phyloP scores from a whole-genome alignment of 2,113 vertebrate genomes.

The Progne subis region DNA sequence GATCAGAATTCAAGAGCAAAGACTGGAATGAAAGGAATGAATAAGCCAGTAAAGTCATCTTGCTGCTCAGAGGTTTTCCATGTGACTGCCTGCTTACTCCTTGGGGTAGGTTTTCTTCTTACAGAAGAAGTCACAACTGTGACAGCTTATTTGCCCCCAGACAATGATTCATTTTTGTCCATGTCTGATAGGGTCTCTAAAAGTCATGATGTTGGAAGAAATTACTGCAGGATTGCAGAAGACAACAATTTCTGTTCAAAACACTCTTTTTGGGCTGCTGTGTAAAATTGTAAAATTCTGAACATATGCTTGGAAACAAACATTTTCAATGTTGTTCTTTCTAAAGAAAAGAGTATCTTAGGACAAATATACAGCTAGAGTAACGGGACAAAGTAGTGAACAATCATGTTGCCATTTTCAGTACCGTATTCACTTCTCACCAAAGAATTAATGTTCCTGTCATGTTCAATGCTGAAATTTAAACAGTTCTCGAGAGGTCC shows the following conservation, averaged over 20 bases:
- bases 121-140: neutral
- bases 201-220: neutral
- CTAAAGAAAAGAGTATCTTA: neutral
- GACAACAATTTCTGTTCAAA: neutral
- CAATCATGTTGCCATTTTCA: neutral
- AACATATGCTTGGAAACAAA: neutral
- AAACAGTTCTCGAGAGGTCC: neutral
- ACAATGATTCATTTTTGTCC: neutral
- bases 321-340: neutral
- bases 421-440: neutral
- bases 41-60: neutral
- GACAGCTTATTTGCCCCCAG: neutral
- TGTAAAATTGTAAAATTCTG: neutral
- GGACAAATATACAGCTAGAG: neutral
- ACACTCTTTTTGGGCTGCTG: neutral
- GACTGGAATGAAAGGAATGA: neutral
- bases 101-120: neutral
- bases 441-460: neutral
- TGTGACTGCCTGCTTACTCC: neutral
- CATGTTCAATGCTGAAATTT: neutral
- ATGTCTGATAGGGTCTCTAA: neutral
- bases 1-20: neutral
- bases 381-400: neutral
- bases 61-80: neutral
- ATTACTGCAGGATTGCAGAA: neutral